phyloP scores from a whole-genome alignment of 2,888 invertebrate genomes.

The Ligdia adustata region DNA sequence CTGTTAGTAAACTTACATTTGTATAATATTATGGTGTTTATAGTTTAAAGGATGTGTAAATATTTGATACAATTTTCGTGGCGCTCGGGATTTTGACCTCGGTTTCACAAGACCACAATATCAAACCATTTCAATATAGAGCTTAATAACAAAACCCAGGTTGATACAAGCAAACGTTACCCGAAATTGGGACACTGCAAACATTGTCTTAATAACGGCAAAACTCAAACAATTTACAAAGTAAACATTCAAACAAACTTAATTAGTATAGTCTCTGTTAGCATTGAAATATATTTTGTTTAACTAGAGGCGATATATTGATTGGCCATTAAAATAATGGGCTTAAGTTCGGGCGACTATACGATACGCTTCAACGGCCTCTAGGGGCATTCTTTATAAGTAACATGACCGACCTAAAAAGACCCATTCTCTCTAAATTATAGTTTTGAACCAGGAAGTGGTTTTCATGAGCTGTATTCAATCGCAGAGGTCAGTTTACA shows the following conservation, averaged over 20 bases:
- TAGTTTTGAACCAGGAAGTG: too few relatives aligned
- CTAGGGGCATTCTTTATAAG: constrained; percentile 60
- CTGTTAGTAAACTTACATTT: too few relatives aligned
- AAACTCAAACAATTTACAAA: constrained; percentile 74
- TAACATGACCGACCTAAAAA: constrained; percentile 30
- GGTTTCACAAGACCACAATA: constrained; percentile 12
- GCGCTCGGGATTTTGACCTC: background rate
- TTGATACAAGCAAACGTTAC: constrained; percentile 32
- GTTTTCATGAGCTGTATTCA: background rate
- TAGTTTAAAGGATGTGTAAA: background rate
- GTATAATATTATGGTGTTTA: background rate
- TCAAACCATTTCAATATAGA: constrained; percentile 30
- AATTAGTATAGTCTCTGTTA: constrained; percentile 67
- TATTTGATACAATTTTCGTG: background rate
- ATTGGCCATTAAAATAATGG: constrained; percentile 77
- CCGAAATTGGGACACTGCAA: constrained; percentile 58
- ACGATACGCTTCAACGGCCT: constrained; percentile 62
- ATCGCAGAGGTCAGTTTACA: constrained; percentile 40
- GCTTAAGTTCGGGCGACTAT: constrained; percentile 51
- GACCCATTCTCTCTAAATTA: constrained; percentile 33
- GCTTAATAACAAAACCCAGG: constrained; percentile 24
- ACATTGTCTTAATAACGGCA: constrained; percentile 67
- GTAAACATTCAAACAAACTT: constrained; percentile 77
- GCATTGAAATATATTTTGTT: constrained; percentile 64
- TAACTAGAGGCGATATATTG: constrained; percentile 71